Percentiles rank a stretch among this genome's conserved stretches.
Evolutionary conservation across 2,113 vertebrate genomes (phyloP).

Genomic region (Daubentonia madagascariensis): DNA sequence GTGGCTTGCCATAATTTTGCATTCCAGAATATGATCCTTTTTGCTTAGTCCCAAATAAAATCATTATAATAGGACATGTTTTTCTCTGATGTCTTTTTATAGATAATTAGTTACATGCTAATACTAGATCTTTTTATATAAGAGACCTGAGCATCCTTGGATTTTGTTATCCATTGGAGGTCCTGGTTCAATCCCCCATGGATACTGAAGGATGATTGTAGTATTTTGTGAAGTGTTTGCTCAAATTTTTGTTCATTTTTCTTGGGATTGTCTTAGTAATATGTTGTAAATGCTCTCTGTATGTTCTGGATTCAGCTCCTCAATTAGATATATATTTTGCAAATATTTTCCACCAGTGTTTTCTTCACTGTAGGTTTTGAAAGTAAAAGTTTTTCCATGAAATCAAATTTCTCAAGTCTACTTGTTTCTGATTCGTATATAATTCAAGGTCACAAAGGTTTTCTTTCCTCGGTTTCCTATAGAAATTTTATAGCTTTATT

Average conservation of each 20-base stretch:
- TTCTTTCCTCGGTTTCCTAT: not conserved
- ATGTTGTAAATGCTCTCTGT: not conserved
- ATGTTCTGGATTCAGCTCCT: not conserved
- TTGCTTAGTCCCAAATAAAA: not conserved
- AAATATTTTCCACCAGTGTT: not conserved
- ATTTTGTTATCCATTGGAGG: no score
- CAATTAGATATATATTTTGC: not conserved
- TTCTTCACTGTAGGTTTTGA: not conserved
- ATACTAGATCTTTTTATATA: no score
- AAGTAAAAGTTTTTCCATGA: not conserved
- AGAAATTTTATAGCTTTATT: not conserved
- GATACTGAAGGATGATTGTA: no score
- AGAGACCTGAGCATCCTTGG: no score
- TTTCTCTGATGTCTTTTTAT: not conserved
- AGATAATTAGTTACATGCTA: not conserved
- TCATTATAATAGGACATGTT: not conserved
- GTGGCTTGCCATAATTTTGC: not conserved
- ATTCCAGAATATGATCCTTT: not conserved
- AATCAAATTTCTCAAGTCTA: not conserved
- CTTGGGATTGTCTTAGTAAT: not conserved
- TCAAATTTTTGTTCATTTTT: not conserved
- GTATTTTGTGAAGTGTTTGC: not conserved
- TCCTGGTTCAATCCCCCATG: no score
- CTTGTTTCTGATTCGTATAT: not conserved
- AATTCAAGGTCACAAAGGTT: not conserved